Base-by-base conservation (phyloP, 37 sponge, comb jelly and placozoan genomes). In the Cliona cf. orientalis region DNA sequence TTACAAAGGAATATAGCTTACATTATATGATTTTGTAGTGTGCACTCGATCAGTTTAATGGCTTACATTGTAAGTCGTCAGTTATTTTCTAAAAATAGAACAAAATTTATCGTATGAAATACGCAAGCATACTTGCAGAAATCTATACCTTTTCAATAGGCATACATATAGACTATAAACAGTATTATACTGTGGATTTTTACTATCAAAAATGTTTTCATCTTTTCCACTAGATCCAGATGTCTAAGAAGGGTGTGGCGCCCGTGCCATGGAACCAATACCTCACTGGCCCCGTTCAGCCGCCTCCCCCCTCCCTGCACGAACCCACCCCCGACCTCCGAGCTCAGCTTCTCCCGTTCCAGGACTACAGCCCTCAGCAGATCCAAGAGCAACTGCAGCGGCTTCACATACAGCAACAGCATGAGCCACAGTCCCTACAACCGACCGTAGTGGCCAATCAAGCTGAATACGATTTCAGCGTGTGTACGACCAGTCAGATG, bases 321-420 rank as follows among this genome's bases (percentile, higher is more conserved):
- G 58, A 35, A 6, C 65, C 84, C 22, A 2, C 68, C 3, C 49
- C 68, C 0, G 71, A 72, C 73, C 82, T 91, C 12, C 86, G 78
- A 6, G 46, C 81, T 12, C 91, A 91, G 55, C 60, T 85, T 2
- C 81, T 81, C 40, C 86, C 91, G 19, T 91, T 91, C 72, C 86
- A 91, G 42, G 80, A 72, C 59, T 42, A 69, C 58, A 79, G 46
- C 3, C 90, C 72, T 0, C 66, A 89, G 5, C 71, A 91, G 44
- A 75, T 91, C 46, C 86, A 85, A 62, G 82, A 85, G 23, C 86
- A 86, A 45, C 81, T 91, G 0, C 86, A 91, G 45, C 73, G 81
- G 60, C 86, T 91, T 2, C 81, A 91, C 78, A 69, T 89, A 45
- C 84, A 78, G 64, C 88, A 75, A 29, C 63, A 65, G 1, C 60